Evolutionary conservation across 1,140 invertebrate genomes (phyloP).

Genomic region (Ptiloglossa arizonensis): DNA sequence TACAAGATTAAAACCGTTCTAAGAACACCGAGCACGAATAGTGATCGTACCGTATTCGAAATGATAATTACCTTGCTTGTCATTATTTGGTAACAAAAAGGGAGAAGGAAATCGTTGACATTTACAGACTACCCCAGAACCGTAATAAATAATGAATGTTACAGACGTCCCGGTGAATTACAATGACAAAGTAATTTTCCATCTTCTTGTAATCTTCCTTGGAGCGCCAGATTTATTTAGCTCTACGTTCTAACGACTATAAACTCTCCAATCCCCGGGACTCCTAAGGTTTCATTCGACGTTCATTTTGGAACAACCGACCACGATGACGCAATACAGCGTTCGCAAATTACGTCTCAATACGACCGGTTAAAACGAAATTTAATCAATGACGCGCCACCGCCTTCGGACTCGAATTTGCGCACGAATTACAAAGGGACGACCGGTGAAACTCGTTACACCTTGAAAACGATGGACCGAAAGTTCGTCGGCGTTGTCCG

Average conservation of each 20-base stretch:
- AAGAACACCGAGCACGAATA: too few species aligned
- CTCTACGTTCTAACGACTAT: background rate
- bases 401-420: background rate
- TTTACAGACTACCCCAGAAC: too few species aligned
- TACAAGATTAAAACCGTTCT: too few species aligned
- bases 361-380: constrained; percentile 9
- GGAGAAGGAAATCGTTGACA: too few species aligned
- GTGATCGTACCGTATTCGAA: too few species aligned
- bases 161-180: too few species aligned
- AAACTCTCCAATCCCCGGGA: background rate
- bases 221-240: too few species aligned
- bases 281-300: background rate
- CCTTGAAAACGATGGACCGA: background rate
- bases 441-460: background rate
- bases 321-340: background rate
- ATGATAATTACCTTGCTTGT: too few species aligned
- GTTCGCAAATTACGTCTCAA: background rate
- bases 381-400: constrained; percentile 19
- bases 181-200: too few species aligned
- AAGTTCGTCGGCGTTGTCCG: background rate
- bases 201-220: too few species aligned
- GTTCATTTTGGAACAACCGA: background rate
- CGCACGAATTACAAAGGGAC: background rate
- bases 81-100: too few species aligned
- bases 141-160: too few species aligned